Conservation (phyloP, 2,113 vertebrate species). For the Amblyornis subalaris region DNA sequence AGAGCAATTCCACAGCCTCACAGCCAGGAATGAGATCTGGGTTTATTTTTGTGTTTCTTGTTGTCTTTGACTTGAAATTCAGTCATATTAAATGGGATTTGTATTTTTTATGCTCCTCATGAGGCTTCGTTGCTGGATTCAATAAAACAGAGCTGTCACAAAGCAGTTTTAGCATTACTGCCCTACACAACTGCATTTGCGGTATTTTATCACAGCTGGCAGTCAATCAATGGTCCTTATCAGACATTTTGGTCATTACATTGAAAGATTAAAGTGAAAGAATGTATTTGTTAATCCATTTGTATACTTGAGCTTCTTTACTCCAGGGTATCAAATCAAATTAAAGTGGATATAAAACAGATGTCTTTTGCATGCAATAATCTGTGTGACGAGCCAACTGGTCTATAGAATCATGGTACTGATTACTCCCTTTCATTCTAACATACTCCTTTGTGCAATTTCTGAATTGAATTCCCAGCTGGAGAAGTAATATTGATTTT, state of each 20-base stretch:
- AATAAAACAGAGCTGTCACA: not conserved
- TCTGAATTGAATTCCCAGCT: not conserved
- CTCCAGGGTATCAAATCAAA: not conserved
- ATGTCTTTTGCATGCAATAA: not conserved
- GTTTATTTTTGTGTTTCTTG: not conserved
- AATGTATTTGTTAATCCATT: conserved; percentile 1
- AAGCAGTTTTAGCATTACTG: not conserved
- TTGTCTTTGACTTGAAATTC: not conserved
- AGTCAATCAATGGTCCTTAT: not conserved
- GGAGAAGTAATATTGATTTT: not conserved
- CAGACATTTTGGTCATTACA: not conserved
- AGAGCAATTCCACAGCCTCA: not conserved
- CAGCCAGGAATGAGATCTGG: not conserved
- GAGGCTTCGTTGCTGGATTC: not conserved
- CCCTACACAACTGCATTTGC: not conserved
- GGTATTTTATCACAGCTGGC: not conserved
- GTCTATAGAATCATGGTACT: not conserved
- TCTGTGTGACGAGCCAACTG: not conserved
- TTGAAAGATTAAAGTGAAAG: not conserved
- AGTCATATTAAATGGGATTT: not conserved
- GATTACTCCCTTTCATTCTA: not conserved
- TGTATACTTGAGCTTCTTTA: not conserved
- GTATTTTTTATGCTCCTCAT: not conserved
- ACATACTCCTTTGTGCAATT: not conserved
- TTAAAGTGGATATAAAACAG: not conserved